Evolutionary conservation across 2,888 invertebrate species (phyloP).

Genomic region (Oscheius onirici): DNA sequence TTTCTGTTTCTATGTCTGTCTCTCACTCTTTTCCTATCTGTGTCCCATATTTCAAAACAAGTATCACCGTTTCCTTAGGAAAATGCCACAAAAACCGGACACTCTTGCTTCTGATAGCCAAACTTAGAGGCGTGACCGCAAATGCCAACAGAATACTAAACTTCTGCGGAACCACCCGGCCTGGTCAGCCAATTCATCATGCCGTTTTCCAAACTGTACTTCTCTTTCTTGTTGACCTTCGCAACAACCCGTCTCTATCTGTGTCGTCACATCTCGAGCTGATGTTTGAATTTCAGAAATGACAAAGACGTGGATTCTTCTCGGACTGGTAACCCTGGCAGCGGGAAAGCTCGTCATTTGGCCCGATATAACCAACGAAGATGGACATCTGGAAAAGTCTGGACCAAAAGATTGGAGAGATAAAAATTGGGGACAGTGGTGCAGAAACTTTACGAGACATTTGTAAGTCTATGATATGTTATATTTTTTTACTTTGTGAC

Average conservation of each 20-base stretch:
- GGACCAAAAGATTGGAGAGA: conserved; percentile 60
- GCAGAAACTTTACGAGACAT: conserved; percentile 64
- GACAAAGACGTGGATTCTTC: neutral
- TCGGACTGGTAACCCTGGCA: neutral
- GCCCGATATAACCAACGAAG: conserved; percentile 41
- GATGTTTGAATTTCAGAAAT: neutral
- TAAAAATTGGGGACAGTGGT: conserved; percentile 69
- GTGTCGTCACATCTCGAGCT: neutral
- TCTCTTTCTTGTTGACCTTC: neutral
- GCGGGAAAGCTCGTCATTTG: conserved; percentile 36
- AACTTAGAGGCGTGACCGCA: neutral
- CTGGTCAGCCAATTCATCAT: neutral
- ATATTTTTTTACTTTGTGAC: neutral
- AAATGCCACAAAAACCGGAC: neutral
- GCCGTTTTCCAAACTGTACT: neutral
- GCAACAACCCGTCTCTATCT: neutral
- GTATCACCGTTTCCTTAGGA: neutral
- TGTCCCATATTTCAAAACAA: neutral
- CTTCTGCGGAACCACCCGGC: neutral
- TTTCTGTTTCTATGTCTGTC: neutral
- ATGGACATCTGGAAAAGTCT: conserved; percentile 33
- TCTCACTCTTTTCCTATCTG: neutral
- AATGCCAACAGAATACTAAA: neutral
- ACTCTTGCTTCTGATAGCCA: neutral
- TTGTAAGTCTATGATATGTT: too few species aligned